These are phyloP conservation scores for Geotrupes spiniger DNA, from an alignment of 2,888 invertebrate species.

Conservation along the genomic window DNA sequence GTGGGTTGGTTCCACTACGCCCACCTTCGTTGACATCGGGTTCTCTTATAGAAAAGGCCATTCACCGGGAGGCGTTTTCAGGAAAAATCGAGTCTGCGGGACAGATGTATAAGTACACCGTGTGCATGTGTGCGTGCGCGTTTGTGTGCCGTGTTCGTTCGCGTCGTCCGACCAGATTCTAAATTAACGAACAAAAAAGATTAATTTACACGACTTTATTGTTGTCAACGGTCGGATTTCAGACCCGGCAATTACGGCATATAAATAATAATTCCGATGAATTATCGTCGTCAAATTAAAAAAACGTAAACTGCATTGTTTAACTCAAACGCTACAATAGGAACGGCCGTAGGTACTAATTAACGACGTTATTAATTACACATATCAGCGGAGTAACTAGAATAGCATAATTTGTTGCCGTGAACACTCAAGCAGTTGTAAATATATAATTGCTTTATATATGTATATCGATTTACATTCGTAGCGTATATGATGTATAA, in stretches of 20 bases:
- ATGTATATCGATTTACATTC: too few relatives aligned
- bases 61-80: slow-evolving; percentile 29
- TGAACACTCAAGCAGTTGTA: too few relatives aligned
- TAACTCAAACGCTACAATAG: not conserved
- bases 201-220: slow-evolving; percentile 1
- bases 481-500: too few relatives aligned
- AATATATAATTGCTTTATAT: too few relatives aligned
- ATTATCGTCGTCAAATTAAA: not conserved
- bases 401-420: too few relatives aligned
- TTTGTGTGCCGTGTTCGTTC: slow-evolving; percentile 10
- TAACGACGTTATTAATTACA: too few relatives aligned
- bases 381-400: too few relatives aligned
- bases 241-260: not conserved
- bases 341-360: not conserved
- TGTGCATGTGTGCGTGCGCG: too few relatives aligned
- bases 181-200: slow-evolving; percentile 21
- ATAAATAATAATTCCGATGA: slow-evolving; percentile 1
- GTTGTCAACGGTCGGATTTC: slow-evolving; percentile 8
- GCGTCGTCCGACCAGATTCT: slow-evolving; percentile 18
- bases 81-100: slow-evolving; percentile 26
- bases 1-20: slow-evolving; percentile 30
- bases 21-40: slow-evolving; percentile 32
- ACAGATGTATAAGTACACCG: slow-evolving; percentile 27
- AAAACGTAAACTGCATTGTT: not conserved
- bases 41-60: slow-evolving; percentile 27